Conservation (phyloP, 1,140 invertebrate genomes). For the Apis cerana region DNA sequence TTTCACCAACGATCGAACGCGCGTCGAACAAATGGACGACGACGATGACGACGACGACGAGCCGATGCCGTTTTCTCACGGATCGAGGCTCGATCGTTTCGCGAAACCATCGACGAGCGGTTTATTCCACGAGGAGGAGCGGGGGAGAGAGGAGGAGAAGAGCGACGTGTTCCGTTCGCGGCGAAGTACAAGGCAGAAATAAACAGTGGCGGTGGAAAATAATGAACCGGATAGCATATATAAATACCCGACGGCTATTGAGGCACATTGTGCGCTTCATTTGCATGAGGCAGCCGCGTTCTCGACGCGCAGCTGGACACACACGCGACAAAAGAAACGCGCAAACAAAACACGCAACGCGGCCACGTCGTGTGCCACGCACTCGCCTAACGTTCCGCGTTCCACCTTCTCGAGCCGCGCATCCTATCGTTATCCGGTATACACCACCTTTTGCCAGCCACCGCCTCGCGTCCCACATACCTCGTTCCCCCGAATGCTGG, state of each 20-base stretch:
- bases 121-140: too few species aligned
- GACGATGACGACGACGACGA: too few species aligned
- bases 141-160: too few species aligned
- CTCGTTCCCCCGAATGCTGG: conserved; percentile 27
- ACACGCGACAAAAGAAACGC: conserved; percentile 69
- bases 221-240: conserved; percentile 67
- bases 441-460: neutral
- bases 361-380: conserved; percentile 22
- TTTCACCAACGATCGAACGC: too few species aligned
- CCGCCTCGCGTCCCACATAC: neutral
- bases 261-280: conserved; percentile 63
- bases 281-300: conserved; percentile 65
- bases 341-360: conserved; percentile 70
- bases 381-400: conserved; percentile 1
- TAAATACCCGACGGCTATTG: conserved; percentile 63
- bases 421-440: neutral
- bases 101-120: too few species aligned
- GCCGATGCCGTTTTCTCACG: too few species aligned
- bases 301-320: conserved; percentile 67
- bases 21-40: too few species aligned
- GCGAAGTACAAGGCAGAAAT: conserved; percentile 46
- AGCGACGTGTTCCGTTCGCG: conserved; percentile 3
- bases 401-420: neutral
- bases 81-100: too few species aligned
- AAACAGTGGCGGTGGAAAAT: conserved; percentile 62